phyloP scores from a whole-genome alignment of 2,113 vertebrate species.

The Callipepla squamata region DNA sequence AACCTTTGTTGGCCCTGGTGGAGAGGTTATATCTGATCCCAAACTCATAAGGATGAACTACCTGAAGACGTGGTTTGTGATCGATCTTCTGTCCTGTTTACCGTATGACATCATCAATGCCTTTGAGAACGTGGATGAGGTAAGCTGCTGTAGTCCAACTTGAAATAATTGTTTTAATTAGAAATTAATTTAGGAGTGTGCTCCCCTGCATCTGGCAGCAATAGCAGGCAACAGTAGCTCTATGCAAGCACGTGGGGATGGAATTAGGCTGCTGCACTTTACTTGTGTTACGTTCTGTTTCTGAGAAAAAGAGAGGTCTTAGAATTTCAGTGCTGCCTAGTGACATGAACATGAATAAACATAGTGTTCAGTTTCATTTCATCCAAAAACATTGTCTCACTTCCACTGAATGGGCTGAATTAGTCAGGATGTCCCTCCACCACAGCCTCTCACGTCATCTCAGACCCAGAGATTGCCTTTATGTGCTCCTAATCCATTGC shows the following conservation, averaged over 20 bases:
- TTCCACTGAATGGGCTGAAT: background rate
- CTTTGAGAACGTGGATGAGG: constrained; percentile 99
- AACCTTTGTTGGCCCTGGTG: constrained; percentile 96
- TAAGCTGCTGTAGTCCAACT: constrained; percentile 49
- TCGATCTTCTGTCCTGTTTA: constrained; percentile 96
- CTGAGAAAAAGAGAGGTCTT: background rate
- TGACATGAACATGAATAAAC: no score
- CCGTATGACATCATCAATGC: constrained; percentile 99
- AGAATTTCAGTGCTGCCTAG: rapidly evolving
- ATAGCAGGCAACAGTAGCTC: background rate
- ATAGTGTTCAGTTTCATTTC: background rate
- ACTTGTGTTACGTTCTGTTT: rapidly evolving
- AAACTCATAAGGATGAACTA: constrained; percentile 99
- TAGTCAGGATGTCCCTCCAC: background rate
- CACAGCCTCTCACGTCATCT: background rate
- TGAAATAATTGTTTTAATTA: background rate
- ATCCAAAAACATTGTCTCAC: background rate
- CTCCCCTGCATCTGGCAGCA: background rate
- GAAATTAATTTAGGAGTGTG: background rate
- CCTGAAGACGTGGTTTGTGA: constrained; percentile 98
- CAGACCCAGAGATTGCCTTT: background rate
- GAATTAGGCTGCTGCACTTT: background rate
- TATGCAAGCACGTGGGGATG: background rate
- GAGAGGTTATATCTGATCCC: constrained; percentile 96
- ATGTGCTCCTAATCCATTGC: background rate